Conservation (phyloP, 2,113 vertebrate species). For the Neofelis nebulosa region DNA sequence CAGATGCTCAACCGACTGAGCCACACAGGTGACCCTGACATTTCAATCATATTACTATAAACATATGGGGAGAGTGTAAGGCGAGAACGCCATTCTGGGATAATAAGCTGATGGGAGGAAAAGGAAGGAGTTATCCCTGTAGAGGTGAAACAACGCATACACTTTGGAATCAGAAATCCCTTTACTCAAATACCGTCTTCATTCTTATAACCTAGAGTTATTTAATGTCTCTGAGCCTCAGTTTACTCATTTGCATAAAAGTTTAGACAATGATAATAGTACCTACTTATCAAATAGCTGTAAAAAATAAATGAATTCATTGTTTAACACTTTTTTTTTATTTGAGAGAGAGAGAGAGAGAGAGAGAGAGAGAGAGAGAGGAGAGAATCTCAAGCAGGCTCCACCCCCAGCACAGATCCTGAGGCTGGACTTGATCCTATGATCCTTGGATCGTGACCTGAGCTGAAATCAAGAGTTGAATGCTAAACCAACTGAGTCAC, state of each 20-base stretch:
- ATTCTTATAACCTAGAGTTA: background rate
- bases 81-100: background rate
- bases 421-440: too few species aligned
- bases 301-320: background rate
- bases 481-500: too few species aligned
- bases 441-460: too few species aligned
- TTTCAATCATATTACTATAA: background rate
- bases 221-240: background rate
- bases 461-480: too few species aligned
- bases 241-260: constrained; percentile 18
- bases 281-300: background rate
- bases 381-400: too few species aligned
- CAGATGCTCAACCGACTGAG: too few species aligned
- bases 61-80: background rate
- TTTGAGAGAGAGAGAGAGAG: too few species aligned
- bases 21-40: background rate
- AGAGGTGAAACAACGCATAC: background rate
- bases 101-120: background rate
- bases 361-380: too few species aligned
- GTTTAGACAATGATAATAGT: background rate
- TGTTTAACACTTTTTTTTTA: background rate
- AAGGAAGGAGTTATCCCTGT: background rate
- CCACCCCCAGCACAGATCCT: too few species aligned
- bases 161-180: background rate
- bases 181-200: background rate